Evolutionary conservation across 2,797 vertebrate genomes (phyloP).

Genomic region (Helicolenus hilgendorfi): DNA sequence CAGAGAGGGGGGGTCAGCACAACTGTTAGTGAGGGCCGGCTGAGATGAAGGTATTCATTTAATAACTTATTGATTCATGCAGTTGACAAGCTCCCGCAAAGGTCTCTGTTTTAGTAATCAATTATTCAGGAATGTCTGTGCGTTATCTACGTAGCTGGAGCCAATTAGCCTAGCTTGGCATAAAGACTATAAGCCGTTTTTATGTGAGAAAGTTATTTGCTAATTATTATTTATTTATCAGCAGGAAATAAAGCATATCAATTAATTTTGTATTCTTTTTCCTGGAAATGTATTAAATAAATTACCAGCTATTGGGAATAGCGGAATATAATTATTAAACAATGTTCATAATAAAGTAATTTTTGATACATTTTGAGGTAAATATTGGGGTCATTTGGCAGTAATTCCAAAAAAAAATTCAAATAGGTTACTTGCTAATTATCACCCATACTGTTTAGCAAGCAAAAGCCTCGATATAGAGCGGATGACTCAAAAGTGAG

Average conservation of each 20-base stretch:
- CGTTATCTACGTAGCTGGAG: not conserved
- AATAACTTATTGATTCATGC: not conserved
- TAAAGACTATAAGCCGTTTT: not conserved
- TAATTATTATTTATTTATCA: too few relatives aligned
- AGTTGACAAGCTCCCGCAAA: not conserved
- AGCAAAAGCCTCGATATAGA: not conserved
- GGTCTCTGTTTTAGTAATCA: not conserved
- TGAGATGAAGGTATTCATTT: not conserved
- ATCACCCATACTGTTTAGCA: not conserved
- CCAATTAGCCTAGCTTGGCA: not conserved
- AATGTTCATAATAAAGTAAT: too few relatives aligned
- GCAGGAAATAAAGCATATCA: rapidly evolving
- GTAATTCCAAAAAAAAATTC: too few relatives aligned
- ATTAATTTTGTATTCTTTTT: too few relatives aligned
- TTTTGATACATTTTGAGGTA: rapidly evolving
- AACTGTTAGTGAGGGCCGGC: not conserved
- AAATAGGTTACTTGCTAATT: too few relatives aligned
- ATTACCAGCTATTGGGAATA: too few relatives aligned
- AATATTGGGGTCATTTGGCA: too few relatives aligned
- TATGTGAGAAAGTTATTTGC: not conserved
- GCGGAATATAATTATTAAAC: too few relatives aligned
- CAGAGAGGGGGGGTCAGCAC: not conserved
- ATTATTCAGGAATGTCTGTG: not conserved
- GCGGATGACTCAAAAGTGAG: not conserved
- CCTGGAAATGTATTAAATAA: too few relatives aligned